Percentiles rank a stretch among this genome's conserved stretches.
Evolutionary conservation across 2,888 invertebrate species (phyloP).

Genomic region (Catocala nupta): DNA sequence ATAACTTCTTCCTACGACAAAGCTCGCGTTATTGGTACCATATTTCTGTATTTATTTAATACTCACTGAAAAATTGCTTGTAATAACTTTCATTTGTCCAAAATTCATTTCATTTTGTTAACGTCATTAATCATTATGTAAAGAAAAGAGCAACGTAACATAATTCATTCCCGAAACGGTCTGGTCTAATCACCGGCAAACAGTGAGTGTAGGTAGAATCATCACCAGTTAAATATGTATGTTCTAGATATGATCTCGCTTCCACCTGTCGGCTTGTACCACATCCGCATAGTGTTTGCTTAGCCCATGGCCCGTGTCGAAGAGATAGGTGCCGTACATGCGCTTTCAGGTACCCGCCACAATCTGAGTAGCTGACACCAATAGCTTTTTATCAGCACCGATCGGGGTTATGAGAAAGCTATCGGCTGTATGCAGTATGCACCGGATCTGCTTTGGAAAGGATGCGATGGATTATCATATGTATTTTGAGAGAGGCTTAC

Average conservation of each 20-base stretch:
- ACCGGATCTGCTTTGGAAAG: conserved; percentile 31
- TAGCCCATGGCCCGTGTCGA: conserved; percentile 81
- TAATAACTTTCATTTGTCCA: no score
- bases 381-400: conserved; percentile 84
- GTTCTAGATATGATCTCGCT: conserved; percentile 24
- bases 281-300: conserved; percentile 72
- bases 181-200: no score
- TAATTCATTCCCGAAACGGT: no score
- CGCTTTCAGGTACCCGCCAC: conserved; percentile 83
- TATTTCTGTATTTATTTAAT: no score
- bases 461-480: conserved; percentile 3
- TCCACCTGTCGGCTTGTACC: conserved; percentile 50
- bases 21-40: no score
- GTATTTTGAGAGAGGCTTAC: background rate
- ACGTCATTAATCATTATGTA: no score
- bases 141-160: no score
- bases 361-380: conserved; percentile 83
- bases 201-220: no score
- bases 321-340: conserved; percentile 84
- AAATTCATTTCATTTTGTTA: no score
- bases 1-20: no score
- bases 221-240: background rate
- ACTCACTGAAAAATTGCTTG: no score
- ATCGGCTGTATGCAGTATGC: conserved; percentile 62
- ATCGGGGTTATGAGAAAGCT: conserved; percentile 84